These are phyloP conservation scores for Uloborus plumipes DNA, from an alignment of 2,888 invertebrate genomes.

Conservation along the genomic window DNA sequence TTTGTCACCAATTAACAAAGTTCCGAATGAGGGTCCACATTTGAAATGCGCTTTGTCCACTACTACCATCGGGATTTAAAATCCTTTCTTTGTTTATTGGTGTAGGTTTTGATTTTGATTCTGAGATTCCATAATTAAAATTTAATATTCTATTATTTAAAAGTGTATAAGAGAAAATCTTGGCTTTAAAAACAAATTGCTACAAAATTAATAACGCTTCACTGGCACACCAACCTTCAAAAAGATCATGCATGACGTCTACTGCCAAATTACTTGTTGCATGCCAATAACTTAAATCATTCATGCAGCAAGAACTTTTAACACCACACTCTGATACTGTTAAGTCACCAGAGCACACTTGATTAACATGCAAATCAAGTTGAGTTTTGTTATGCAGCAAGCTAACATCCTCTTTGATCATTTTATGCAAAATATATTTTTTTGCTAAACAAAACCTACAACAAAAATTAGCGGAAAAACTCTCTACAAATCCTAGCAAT, in stretches of 20 bases:
- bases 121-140: no score
- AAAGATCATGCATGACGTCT: slow-evolving; percentile 15
- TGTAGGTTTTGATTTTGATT: no score
- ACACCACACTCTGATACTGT: no score
- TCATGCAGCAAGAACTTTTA: no score
- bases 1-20: slow-evolving; percentile 24
- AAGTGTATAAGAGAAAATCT: neutral
- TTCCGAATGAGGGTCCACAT: neutral
- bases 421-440: neutral
- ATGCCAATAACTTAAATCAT: no score
- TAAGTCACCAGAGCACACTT: no score
- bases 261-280: no score
- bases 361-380: neutral
- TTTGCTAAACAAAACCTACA: no score
- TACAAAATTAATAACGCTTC: slow-evolving; percentile 15
- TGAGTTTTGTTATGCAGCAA: neutral
- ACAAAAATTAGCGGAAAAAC: no score
- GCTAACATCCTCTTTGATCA: neutral
- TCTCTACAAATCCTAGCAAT: no score
- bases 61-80: neutral
- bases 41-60: neutral
- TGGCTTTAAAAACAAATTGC: slow-evolving; percentile 6
- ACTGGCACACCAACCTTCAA: slow-evolving; percentile 20
- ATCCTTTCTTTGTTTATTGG: neutral
- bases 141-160: neutral